These are phyloP conservation scores for Metallyticus violacea DNA, from an alignment of 2,888 invertebrate genomes.

Conservation along the genomic window DNA sequence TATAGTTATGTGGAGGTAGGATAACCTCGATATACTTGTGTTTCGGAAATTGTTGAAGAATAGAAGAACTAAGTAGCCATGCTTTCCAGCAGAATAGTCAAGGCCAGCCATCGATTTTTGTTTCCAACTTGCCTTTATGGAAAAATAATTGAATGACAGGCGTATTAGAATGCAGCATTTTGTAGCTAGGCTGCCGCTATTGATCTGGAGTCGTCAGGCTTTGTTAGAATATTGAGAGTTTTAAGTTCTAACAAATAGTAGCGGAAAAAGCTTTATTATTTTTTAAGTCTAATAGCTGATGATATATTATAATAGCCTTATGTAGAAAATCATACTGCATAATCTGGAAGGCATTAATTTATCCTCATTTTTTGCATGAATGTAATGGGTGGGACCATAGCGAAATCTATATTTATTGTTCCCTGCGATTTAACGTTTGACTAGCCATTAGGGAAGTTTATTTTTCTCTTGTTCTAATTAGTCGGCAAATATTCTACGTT, in stretches of 20 bases:
- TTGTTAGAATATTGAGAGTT: not conserved
- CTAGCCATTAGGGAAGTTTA: not conserved
- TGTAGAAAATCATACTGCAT: not conserved
- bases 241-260: not conserved
- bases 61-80: not conserved
- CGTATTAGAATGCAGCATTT: not conserved
- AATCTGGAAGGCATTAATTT: not conserved
- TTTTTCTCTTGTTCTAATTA: not conserved
- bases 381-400: not conserved
- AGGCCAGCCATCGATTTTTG: constrained; percentile 16
- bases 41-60: not conserved
- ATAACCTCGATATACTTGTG: not conserved
- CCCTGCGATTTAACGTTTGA: not conserved
- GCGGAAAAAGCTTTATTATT: not conserved
- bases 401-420: not conserved
- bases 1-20: constrained; percentile 29
- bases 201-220: not conserved
- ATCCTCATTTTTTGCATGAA: not conserved
- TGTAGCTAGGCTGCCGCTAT: not conserved
- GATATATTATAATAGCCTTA: no score
- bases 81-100: constrained; percentile 1
- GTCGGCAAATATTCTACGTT: not conserved
- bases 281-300: not conserved
- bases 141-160: not conserved
- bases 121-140: not conserved